Base-by-base conservation (phyloP, 2,797 vertebrate species). In the Miichthys miiuy region DNA sequence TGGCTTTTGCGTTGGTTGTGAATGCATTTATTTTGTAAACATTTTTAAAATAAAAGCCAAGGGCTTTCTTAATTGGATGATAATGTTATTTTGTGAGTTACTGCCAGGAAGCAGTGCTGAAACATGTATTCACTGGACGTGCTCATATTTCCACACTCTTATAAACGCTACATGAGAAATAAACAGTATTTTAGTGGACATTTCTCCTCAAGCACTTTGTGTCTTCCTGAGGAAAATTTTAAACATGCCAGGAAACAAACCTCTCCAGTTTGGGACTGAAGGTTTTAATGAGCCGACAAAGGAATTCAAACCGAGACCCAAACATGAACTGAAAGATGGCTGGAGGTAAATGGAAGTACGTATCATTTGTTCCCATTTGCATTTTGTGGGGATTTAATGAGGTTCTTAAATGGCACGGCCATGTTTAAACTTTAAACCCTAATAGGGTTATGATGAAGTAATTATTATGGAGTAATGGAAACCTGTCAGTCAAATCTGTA, bases 401-500 rank as follows among this genome's bases (percentile, higher is more conserved):
- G 77, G 57, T 84, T 81, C 82, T 63, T 67, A 62, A 87, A 87
- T 64, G 68, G 62, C 79, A 56, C 4, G 3, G 21, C 46, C 50
- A 61, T 68, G 68, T 85, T 90, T 80, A 76, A 72, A 75, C 72
- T n/a, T 34, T 27, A n/a, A 61, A 68, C 55, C 72, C 20, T 65
- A 27, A 48, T 66, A 30, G 48, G 47, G 63, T 79, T 54, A 14
- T 66, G 60, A 64, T 73, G 55, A 80, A 74, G 64, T 73, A 48
- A 87, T 89, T 87, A 82, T 77, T 38, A 23, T 18, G 47, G 55
- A 69, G 81, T 78, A 80, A 86, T 90, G 54, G 79, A 82, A 93
- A 78, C 65, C 61, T 73, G 79, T 80, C 80, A 75, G n/a, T 90
- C 75, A 86, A 48, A 66, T 21, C 8, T 20, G 1, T 47, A 13